These are phyloP conservation scores for Plodia interpunctella DNA, from an alignment of 1,140 invertebrate genomes.

Conservation along the genomic window DNA sequence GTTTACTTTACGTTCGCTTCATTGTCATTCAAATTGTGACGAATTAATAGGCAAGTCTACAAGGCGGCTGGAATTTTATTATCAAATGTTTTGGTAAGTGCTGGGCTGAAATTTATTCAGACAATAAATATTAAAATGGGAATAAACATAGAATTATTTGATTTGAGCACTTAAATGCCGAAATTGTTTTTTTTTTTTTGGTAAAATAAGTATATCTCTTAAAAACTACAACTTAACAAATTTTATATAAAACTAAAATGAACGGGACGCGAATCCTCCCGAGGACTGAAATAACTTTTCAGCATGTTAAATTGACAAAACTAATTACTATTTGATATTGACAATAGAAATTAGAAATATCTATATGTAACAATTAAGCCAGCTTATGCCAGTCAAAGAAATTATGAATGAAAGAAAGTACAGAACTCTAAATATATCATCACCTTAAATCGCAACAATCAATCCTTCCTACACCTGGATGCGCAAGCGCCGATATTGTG, in stretches of 20 bases:
- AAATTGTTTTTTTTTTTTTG: too few species aligned
- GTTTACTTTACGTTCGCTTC: slow-evolving; percentile 41
- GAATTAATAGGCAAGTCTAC: slow-evolving; percentile 29
- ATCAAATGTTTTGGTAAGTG: not conserved
- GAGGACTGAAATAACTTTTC: too few species aligned
- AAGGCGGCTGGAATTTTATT: slow-evolving; percentile 2
- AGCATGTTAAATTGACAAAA: too few species aligned
- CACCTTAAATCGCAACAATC: slow-evolving; percentile 11
- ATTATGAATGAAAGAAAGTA: slow-evolving; percentile 2
- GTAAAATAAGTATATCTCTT: too few species aligned
- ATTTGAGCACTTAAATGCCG: too few species aligned
- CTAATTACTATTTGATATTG: too few species aligned
- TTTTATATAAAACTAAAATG: too few species aligned
- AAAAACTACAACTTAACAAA: too few species aligned
- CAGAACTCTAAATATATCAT: not conserved
- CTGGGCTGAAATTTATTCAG: not conserved
- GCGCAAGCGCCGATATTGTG: slow-evolving; percentile 21
- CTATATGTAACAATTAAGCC: not conserved
- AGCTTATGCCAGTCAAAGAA: too few species aligned
- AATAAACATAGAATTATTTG: too few species aligned
- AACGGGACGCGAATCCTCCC: too few species aligned
- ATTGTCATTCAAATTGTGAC: slow-evolving; percentile 60
- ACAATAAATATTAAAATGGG: not conserved
- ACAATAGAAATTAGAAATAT: not conserved
- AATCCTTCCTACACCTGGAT: not conserved